A percentile compares a stretch with the other conserved stretches of the same genome.
Conservation (phyloP, 2,113 vertebrate genomes). For the Helogale parvula region DNA sequence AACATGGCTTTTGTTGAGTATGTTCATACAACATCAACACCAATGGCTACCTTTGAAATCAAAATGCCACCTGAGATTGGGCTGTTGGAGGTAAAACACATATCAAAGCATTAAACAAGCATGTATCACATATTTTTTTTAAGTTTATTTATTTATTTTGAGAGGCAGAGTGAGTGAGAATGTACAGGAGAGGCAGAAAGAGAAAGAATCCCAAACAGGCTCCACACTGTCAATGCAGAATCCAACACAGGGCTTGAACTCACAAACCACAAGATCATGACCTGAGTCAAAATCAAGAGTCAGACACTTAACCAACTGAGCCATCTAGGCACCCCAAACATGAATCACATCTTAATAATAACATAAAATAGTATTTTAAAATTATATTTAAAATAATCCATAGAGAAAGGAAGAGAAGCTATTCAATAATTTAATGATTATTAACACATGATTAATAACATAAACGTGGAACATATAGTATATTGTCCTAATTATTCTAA, state of each 20-base stretch:
- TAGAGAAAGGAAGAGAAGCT: constrained; percentile 16
- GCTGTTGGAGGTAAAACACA: neutral
- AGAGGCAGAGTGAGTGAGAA: no score
- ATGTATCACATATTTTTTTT: neutral
- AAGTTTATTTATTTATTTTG: no score
- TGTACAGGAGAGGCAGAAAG: no score
- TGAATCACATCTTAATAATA: neutral
- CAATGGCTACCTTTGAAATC: constrained; percentile 3
- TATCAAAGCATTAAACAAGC: neutral
- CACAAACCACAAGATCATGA: no score
- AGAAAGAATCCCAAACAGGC: no score
- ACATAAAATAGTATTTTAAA: neutral
- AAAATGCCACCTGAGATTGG: neutral
- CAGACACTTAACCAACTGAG: no score
- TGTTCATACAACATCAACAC: neutral
- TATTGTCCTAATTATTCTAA: constrained; percentile 23
- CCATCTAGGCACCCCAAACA: neutral
- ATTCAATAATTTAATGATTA: constrained; percentile 8
- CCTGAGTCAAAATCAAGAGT: no score
- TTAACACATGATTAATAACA: constrained; percentile 31
- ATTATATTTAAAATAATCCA: constrained; percentile 16
- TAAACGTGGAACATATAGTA: neutral
- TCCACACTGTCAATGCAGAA: no score
- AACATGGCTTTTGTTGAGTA: neutral
- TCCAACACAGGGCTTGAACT: no score